Conservation (phyloP, 2,113 vertebrate genomes). For the Centrocercus urophasianus region DNA sequence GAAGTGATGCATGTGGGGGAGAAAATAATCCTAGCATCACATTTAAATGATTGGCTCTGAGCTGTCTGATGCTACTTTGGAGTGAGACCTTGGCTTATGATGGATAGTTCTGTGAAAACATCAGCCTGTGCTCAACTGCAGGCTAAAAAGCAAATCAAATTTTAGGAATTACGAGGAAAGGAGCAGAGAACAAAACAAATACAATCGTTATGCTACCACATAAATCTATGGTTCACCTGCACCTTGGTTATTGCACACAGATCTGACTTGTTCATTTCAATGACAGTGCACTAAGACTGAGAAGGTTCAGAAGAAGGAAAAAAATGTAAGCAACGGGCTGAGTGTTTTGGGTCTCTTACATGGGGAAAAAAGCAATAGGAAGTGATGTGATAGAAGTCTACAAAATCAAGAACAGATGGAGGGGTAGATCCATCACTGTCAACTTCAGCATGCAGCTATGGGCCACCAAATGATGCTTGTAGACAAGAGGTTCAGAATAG, state of each 20-base stretch:
- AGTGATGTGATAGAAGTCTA: background rate
- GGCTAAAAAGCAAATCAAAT: slow-evolving; percentile 55
- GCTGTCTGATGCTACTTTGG: slow-evolving; percentile 52
- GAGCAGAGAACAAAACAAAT: slow-evolving; percentile 4
- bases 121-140: slow-evolving; percentile 30
- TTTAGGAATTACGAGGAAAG: slow-evolving; percentile 59
- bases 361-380: background rate
- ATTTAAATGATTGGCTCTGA: slow-evolving; percentile 64
- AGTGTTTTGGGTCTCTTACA: background rate
- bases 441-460: background rate
- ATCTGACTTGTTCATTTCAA: background rate
- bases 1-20: slow-evolving; percentile 62
- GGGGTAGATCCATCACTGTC: background rate
- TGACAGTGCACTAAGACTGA: background rate
- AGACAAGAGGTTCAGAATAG: background rate
- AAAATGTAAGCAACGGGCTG: background rate
- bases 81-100: slow-evolving; percentile 67
- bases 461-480: background rate
- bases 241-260: background rate
- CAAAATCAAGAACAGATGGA: background rate
- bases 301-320: background rate
- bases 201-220: slow-evolving; percentile 3
- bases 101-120: slow-evolving; percentile 63
- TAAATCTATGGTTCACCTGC: slow-evolving; percentile 26
- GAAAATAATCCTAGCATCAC: slow-evolving; percentile 58